These are phyloP conservation scores for Apolygus lucorum DNA, from an alignment of 1,140 invertebrate species.

Conservation along the genomic window DNA sequence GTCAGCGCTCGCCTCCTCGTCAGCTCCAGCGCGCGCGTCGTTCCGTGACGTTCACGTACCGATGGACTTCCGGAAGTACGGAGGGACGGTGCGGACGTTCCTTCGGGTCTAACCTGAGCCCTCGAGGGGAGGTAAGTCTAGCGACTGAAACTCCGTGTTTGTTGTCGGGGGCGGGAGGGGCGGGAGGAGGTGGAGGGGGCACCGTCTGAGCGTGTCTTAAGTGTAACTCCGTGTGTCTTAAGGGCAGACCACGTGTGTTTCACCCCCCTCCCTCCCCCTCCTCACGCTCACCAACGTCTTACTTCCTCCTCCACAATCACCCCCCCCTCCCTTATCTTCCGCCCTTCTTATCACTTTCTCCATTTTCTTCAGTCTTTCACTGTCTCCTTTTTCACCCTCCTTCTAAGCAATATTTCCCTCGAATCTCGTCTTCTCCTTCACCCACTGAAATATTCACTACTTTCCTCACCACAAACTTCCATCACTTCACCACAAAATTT, in stretches of 20 bases:
- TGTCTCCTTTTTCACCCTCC: too few relatives aligned
- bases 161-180: constrained; percentile 4
- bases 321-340: background rate
- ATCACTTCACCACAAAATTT: too few relatives aligned
- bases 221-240: constrained; percentile 23
- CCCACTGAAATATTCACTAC: too few relatives aligned
- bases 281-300: background rate
- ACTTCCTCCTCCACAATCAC: background rate
- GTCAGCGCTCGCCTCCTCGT: too few relatives aligned
- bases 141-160: background rate
- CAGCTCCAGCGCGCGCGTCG: too few relatives aligned
- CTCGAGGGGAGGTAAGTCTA: constrained; percentile 1
- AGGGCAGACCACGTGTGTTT: constrained; percentile 19
- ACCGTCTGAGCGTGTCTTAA: constrained; percentile 1
- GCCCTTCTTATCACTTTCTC: background rate
- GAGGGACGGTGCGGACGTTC: background rate
- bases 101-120: background rate
- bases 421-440: too few relatives aligned
- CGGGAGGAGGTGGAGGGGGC: background rate
- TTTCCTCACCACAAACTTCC: too few relatives aligned
- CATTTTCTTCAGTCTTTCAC: background rate
- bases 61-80: background rate
- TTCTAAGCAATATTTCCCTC: too few relatives aligned
- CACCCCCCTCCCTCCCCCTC: constrained; percentile 4
- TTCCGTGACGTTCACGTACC: background rate